These are phyloP conservation scores for Argya squamiceps DNA, from an alignment of 2,797 vertebrate species.

Conservation along the genomic window DNA sequence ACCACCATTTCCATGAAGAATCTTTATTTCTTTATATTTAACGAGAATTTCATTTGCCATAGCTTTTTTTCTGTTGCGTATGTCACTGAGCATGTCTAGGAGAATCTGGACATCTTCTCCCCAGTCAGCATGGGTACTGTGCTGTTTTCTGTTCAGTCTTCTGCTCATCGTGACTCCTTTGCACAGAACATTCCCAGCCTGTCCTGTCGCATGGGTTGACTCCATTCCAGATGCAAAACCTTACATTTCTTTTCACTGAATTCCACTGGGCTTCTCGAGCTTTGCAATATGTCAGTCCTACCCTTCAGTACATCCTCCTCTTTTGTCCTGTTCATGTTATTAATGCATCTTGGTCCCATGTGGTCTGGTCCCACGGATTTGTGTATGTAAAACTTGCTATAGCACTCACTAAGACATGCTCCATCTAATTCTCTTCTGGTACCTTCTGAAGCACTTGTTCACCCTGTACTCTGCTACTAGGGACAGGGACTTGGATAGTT, in stretches of 20 bases:
- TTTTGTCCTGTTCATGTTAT: neutral
- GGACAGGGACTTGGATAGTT: neutral
- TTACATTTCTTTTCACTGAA: neutral
- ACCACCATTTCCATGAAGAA: neutral
- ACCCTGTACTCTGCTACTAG: neutral
- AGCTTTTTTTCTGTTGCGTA: neutral
- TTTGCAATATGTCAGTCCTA: neutral
- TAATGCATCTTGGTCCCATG: neutral
- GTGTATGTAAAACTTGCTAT: neutral
- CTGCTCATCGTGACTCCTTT: fast-evolving
- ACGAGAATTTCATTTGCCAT: neutral
- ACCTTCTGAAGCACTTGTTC: neutral
- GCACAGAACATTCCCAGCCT: neutral
- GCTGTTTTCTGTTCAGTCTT: neutral
- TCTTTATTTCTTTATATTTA: neutral
- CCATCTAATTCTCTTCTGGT: neutral
- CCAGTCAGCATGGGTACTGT: neutral
- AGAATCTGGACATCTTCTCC: neutral
- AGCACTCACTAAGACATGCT: neutral
- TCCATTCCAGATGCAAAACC: neutral
- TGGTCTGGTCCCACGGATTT: neutral
- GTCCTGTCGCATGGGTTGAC: neutral
- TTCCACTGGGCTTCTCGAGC: neutral
- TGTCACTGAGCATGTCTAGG: neutral
- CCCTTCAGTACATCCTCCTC: neutral